Percentiles rank a stretch among this genome's conserved stretches.
Evolutionary conservation across 1,140 invertebrate genomes (phyloP).

Genomic region (Phthorimaea operculella): DNA sequence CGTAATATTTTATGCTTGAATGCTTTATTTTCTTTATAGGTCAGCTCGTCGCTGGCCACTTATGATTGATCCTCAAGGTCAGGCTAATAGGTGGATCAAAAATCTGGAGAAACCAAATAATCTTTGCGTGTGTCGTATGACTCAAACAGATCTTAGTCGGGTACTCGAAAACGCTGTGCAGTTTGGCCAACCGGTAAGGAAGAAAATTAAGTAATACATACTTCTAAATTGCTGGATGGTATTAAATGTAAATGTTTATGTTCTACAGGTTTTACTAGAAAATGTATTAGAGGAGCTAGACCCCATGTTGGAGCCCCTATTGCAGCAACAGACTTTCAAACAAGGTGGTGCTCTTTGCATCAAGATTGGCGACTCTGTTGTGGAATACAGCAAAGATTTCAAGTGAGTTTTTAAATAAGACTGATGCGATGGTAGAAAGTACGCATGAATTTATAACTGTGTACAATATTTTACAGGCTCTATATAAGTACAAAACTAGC

Average conservation of each 20-base stretch:
- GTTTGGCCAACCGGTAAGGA: constrained; percentile 84
- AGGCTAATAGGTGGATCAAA: constrained; percentile 95
- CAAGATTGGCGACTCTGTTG: constrained; percentile 84
- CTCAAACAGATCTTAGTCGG: constrained; percentile 84
- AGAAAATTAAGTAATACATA: not conserved
- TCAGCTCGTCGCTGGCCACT: constrained; percentile 88
- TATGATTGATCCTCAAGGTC: constrained; percentile 96
- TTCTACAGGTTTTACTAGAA: constrained; percentile 79
- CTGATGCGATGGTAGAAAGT: not conserved
- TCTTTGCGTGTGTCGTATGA: constrained; percentile 83
- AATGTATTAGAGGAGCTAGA: constrained; percentile 92
- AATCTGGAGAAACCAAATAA: constrained; percentile 92
- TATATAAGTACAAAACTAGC: constrained; percentile 94
- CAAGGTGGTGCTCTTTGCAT: constrained; percentile 84
- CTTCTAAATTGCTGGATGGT: no score
- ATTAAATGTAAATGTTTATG: not conserved
- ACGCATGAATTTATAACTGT: not conserved
- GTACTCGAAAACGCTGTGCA: constrained; percentile 93
- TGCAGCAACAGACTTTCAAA: constrained; percentile 90
- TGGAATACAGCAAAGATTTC: constrained; percentile 89
- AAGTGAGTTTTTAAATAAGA: constrained; percentile 66
- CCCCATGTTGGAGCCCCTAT: constrained; percentile 86
- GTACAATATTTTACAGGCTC: constrained; percentile 68
- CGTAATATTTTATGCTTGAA: no score
- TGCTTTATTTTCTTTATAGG: constrained; percentile 67